Base-by-base conservation (phyloP, 53 echinoderm and acorn worm genomes). In the Holothuria scabra region DNA sequence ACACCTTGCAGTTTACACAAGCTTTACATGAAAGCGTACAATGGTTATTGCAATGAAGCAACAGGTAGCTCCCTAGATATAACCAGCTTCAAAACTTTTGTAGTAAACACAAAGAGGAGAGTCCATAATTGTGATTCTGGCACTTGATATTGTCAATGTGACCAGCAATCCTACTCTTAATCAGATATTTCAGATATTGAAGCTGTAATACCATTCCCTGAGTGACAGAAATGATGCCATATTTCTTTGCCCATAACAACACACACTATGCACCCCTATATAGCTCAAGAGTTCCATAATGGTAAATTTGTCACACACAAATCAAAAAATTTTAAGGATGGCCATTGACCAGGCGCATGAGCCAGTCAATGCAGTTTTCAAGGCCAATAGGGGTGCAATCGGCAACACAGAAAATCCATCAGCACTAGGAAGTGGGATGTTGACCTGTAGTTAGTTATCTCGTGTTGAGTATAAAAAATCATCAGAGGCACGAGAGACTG, bases 371-470 rank as follows among this genome's bases (percentile, higher is more conserved):
- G 25, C 75, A 74, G 48, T 69, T 6, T 32, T 80, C 0, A 80
- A 80, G 60, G 33, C 58, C 28, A 28, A 80, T 28, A 60, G 80
- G 9, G 80, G 80, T 60, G 80, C 80, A 38, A 37, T 80, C 2
- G 59, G 80, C 60, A 44, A 46, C 46, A 74, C 48, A 29, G 67
- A 60, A 21, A 28, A 79, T 60, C 44, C 65, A 31, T 14, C 41
- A 19, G 79, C 20, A 28, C 72, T 72, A 30, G 23, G 85, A 30
- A 69, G 81, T 65, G 81, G 67, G 80, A 81, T 81, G 87, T 74
- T 76, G 79, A 25, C 86, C 79, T 41, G 86, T 79, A 62, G 86
- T 86, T 11, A 78, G 86, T 33, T 65, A 64, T 63, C 63, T 62
- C 5, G 44, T 76, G 46, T 63, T 20, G 19, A 49, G 33, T 86